phyloP scores from a whole-genome alignment of 2,888 invertebrate species.

The Halictus ligatus region DNA sequence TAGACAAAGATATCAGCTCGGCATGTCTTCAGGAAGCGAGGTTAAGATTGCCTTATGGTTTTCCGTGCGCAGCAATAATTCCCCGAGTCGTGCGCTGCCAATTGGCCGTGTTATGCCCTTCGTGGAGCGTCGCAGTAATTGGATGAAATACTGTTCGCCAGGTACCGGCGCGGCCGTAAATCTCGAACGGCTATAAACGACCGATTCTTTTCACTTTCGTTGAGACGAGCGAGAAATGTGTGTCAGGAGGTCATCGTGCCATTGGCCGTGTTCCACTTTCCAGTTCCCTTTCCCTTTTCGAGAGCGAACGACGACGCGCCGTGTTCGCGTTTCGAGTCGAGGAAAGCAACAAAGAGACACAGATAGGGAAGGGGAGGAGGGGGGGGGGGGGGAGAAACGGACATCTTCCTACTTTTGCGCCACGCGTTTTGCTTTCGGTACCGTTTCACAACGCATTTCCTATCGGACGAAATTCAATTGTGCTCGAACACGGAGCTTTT shows the following conservation, averaged over 20 bases:
- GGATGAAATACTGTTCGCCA: slow-evolving; percentile 47
- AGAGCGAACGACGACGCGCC: slow-evolving; percentile 57
- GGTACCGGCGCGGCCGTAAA: slow-evolving; percentile 66
- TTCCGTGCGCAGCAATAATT: slow-evolving; percentile 27
- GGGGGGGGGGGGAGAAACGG: background rate
- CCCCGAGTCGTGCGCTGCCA: slow-evolving; percentile 7
- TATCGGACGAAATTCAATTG: background rate
- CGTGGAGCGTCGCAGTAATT: slow-evolving; percentile 22
- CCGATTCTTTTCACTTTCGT: slow-evolving; percentile 83
- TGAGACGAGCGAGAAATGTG: slow-evolving; percentile 80
- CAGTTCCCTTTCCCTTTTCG: slow-evolving; percentile 77
- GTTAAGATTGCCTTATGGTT: background rate
- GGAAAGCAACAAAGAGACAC: background rate
- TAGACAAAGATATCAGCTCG: background rate
- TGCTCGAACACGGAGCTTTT: background rate
- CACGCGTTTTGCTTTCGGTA: background rate
- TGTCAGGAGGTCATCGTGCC: slow-evolving; percentile 83
- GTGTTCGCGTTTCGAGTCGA: slow-evolving; percentile 27
- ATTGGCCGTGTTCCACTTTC: slow-evolving; percentile 83
- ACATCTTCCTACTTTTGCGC: slow-evolving; percentile 25
- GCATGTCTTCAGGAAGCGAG: background rate
- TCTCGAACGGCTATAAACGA: slow-evolving; percentile 66
- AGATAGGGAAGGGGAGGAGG: background rate
- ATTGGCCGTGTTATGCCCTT: slow-evolving; percentile 30
- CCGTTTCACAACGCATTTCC: slow-evolving; percentile 1